A percentile compares a stretch with the other conserved stretches of the same genome.
These are phyloP conservation scores for Rhabdornis inornatus DNA, from an alignment of 2,113 vertebrate species.

Conservation along the genomic window DNA sequence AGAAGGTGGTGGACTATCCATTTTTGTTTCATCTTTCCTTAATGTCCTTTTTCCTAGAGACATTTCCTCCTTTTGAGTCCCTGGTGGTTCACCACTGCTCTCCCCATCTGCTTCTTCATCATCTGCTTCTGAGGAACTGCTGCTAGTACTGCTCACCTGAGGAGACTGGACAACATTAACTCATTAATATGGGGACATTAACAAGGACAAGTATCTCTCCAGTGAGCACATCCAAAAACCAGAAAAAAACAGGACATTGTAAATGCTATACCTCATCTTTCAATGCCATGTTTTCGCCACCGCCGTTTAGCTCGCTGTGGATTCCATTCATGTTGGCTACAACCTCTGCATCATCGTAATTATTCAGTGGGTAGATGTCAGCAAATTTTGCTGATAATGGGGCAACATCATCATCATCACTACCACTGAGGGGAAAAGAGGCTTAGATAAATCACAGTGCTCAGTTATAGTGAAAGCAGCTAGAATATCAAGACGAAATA, in stretches of 20 bases:
- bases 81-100: constrained; percentile 77
- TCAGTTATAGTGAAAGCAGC: not conserved
- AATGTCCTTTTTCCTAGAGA: constrained; percentile 70
- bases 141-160: constrained; percentile 87
- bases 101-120: constrained; percentile 88
- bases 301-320: constrained; percentile 84
- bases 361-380: constrained; percentile 87
- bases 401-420: constrained; percentile 89
- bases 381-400: constrained; percentile 87
- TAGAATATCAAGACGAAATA: not conserved
- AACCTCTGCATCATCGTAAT: constrained; percentile 81
- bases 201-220: not conserved
- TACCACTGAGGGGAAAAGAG: constrained; percentile 65
- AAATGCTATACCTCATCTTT: constrained; percentile 82
- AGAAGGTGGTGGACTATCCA: constrained; percentile 81
- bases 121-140: constrained; percentile 92
- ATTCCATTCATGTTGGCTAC: constrained; percentile 87
- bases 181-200: not conserved
- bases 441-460: not conserved
- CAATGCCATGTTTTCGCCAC: constrained; percentile 79
- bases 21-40: constrained; percentile 66
- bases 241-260: not conserved
- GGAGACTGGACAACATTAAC: constrained; percentile 75
- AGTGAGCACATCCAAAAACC: not conserved
- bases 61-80: constrained; percentile 73